These are phyloP conservation scores for Ariopsis seemanni DNA, from an alignment of 2,113 vertebrate species.

Conservation along the genomic window DNA sequence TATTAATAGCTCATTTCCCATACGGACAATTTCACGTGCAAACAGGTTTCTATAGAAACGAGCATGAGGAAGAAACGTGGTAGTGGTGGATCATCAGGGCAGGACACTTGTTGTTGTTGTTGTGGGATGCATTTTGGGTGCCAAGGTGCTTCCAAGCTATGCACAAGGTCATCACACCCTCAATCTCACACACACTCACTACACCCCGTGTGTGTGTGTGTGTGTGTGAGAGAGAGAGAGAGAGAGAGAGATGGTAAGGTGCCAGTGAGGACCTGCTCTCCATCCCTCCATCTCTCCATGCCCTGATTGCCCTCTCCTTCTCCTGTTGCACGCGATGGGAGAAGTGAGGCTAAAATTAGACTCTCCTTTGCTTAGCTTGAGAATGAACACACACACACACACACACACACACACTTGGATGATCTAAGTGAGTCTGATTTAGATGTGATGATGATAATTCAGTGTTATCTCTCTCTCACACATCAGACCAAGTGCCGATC, in stretches of 20 bases:
- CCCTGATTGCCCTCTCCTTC: conserved; percentile 24
- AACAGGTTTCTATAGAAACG: conserved; percentile 46
- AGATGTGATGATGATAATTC: conserved; percentile 12
- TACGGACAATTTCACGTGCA: conserved; percentile 18
- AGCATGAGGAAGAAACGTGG: neutral
- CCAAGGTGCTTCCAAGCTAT: conserved; percentile 39
- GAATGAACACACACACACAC: neutral
- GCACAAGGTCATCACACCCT: conserved; percentile 51
- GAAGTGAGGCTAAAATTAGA: conserved; percentile 32
- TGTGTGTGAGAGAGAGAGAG: neutral
- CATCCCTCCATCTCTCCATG: neutral
- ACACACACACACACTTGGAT: conserved; percentile 1
- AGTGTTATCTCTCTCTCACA: conserved; percentile 5
- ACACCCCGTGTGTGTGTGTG: neutral
- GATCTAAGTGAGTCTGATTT: conserved; percentile 11
- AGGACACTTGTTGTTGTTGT: conserved; percentile 48
- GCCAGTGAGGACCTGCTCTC: neutral
- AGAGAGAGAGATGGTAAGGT: neutral
- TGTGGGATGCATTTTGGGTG: neutral
- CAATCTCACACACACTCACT: conserved; percentile 13
- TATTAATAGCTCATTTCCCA: neutral
- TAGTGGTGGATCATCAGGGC: neutral
- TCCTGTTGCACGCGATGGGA: conserved; percentile 37
- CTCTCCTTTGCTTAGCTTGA: conserved; percentile 5
- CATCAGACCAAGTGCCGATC: neutral